Evolutionary conservation across 30 jellyfish, hydroid and myxozoan genomes (phyloP).

Genomic region (Turritopsis dohrnii): DNA sequence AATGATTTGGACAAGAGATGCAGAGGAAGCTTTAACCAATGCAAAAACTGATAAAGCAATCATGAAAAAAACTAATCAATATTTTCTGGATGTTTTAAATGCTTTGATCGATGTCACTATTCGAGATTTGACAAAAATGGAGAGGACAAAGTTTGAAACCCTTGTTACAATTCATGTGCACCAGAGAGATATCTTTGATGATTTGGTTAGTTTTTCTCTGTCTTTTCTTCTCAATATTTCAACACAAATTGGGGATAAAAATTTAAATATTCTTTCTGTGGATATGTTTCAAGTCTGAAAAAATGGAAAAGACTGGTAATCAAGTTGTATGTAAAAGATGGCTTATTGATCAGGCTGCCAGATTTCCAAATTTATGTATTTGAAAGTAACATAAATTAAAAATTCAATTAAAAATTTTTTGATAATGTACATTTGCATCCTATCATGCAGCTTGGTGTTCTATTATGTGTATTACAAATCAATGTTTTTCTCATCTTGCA

Average conservation of each 20-base stretch:
- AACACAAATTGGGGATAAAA: no score
- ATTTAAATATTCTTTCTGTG: no score
- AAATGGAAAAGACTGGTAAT: no score
- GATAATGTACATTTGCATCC: no score
- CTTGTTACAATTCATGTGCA: slow-evolving; percentile 96
- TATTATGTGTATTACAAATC: no score
- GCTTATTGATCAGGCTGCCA: no score
- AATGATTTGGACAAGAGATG: slow-evolving; percentile 98
- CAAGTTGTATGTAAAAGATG: no score
- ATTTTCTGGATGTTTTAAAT: slow-evolving; percentile 59
- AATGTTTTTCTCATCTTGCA: slow-evolving; percentile 1
- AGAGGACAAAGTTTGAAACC: slow-evolving; percentile 89
- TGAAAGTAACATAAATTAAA: no score
- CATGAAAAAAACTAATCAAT: slow-evolving; percentile 88
- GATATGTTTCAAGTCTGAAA: no score
- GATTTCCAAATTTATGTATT: no score
- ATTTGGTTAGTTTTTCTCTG: slow-evolving; percentile 58
- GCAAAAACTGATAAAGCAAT: slow-evolving; percentile 73
- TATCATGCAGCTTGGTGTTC: no score
- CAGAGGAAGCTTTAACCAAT: slow-evolving; percentile 78
- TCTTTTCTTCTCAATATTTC: neutral
- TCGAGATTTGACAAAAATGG: slow-evolving; percentile 82
- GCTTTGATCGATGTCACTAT: slow-evolving; percentile 87
- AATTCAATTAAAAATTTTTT: no score
- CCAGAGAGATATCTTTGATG: slow-evolving; percentile 94